A percentile compares a stretch with the other conserved stretches of the same genome.
phyloP scores from a whole-genome alignment of 2,888 invertebrate species.

The Drosophila mettleri region DNA sequence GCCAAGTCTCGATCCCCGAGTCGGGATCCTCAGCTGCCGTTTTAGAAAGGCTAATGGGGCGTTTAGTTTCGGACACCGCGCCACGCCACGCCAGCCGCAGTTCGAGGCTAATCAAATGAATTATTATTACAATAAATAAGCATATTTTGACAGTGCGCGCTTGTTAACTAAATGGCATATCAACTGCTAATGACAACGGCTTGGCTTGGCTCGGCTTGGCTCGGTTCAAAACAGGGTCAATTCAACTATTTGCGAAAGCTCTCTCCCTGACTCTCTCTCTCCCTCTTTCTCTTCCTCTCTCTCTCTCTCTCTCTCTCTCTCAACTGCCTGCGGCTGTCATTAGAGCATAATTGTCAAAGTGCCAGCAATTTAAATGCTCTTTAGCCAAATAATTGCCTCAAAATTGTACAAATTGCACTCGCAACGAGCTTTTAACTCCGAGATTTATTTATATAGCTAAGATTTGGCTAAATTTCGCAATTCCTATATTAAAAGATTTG shows the following conservation, averaged over 20 bases:
- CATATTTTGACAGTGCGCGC: constrained; percentile 72
- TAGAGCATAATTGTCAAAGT: constrained; percentile 22
- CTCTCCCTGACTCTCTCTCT: constrained; percentile 14
- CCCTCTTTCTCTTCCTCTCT: constrained; percentile 5
- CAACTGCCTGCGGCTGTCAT: constrained; percentile 16
- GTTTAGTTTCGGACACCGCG: constrained; percentile 63
- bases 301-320: not conserved
- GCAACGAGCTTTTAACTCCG: not conserved
- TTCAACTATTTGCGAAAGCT: constrained; percentile 20
- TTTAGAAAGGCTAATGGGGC: constrained; percentile 79
- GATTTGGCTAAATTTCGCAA: not conserved
- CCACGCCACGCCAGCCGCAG: not conserved
- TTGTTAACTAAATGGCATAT: constrained; percentile 71
- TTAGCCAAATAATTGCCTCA: constrained; percentile 2
- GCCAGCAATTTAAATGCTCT: constrained; percentile 15
- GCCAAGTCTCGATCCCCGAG: constrained; percentile 13
- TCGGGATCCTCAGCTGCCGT: constrained; percentile 14
- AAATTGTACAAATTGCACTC: constrained; percentile 3
- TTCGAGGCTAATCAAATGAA: constrained; percentile 71
- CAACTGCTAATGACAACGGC: constrained; percentile 56
- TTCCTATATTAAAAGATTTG: not conserved
- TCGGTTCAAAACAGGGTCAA: constrained; percentile 27
- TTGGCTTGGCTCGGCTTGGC: too few relatives aligned
- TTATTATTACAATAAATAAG: constrained; percentile 78
- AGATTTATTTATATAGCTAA: not conserved